Evolutionary conservation across 2,113 vertebrate species (phyloP).

Genomic region (Onychostruthus taczanowskii): DNA sequence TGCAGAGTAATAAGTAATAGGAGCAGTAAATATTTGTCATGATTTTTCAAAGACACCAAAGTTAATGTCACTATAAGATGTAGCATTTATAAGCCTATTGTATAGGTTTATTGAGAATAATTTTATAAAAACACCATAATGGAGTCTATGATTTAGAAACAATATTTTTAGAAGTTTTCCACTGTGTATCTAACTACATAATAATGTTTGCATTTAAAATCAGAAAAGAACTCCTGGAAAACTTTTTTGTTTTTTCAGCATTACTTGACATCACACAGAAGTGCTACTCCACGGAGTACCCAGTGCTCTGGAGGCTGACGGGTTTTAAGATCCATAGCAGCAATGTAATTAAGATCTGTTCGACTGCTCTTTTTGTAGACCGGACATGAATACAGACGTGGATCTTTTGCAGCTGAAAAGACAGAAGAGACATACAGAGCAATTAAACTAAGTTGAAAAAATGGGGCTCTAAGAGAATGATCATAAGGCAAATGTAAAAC

Average conservation of each 20-base stretch:
- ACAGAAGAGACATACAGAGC: background rate
- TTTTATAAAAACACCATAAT: background rate
- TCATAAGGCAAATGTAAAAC: background rate
- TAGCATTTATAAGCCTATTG: background rate
- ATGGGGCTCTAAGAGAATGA: background rate
- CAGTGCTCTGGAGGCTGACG: conserved; percentile 85
- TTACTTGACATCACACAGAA: conserved; percentile 93
- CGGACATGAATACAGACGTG: conserved; percentile 85
- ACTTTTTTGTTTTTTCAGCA: background rate
- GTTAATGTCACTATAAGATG: background rate
- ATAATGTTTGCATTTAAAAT: background rate
- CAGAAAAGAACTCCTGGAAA: background rate
- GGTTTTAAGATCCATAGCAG: conserved; percentile 83
- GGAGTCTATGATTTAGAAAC: background rate
- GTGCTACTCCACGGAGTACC: conserved; percentile 90
- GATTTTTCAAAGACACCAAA: background rate
- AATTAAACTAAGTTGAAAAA: background rate
- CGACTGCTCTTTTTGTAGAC: conserved; percentile 90
- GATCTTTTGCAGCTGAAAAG: conserved; percentile 79
- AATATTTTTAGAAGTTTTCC: background rate
- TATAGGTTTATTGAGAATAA: background rate
- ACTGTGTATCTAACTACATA: background rate
- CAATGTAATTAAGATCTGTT: conserved; percentile 88
- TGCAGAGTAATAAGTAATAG: background rate
- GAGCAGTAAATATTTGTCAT: background rate